Evolutionary conservation across 1,140 invertebrate species (phyloP).

Genomic region (Diabrotica virgifera): DNA sequence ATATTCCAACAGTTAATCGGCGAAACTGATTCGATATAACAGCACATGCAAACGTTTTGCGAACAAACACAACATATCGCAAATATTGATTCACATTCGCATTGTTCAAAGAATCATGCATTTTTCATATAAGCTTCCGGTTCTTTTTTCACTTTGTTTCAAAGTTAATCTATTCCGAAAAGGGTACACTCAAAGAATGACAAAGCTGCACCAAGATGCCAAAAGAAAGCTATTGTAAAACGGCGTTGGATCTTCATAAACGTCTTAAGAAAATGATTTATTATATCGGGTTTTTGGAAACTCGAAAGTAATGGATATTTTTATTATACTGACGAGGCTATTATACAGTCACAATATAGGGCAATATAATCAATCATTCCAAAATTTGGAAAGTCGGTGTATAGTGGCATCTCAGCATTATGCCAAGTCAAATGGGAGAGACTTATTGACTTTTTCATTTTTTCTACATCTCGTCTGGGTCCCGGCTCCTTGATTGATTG

Average conservation of each 20-base stretch:
- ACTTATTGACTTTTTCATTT: constrained; percentile 14
- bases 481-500: not conserved
- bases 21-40: too few relatives aligned
- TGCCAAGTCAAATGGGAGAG: constrained; percentile 1
- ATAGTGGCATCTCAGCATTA: constrained; percentile 5
- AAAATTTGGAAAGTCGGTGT: constrained; percentile 12
- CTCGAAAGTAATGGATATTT: constrained; percentile 36
- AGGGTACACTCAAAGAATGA: constrained; percentile 15
- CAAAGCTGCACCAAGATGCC: constrained; percentile 17
- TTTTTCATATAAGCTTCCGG: not conserved
- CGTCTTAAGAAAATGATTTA: constrained; percentile 38
- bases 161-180: constrained; percentile 7
- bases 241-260: constrained; percentile 32
- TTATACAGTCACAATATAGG: constrained; percentile 36
- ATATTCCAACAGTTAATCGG: too few relatives aligned
- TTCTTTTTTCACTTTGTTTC: not conserved
- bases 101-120: not conserved
- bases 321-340: constrained; percentile 38
- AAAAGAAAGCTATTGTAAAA: constrained; percentile 22
- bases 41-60: too few relatives aligned
- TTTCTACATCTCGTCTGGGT: not conserved
- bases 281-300: constrained; percentile 34
- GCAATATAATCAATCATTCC: constrained; percentile 22
- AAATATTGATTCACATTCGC: not conserved
- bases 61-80: too few relatives aligned